Percentiles rank a stretch among this genome's conserved stretches.
Conservation (phyloP, 2,113 vertebrate genomes). For the Hystrix brachyura region DNA sequence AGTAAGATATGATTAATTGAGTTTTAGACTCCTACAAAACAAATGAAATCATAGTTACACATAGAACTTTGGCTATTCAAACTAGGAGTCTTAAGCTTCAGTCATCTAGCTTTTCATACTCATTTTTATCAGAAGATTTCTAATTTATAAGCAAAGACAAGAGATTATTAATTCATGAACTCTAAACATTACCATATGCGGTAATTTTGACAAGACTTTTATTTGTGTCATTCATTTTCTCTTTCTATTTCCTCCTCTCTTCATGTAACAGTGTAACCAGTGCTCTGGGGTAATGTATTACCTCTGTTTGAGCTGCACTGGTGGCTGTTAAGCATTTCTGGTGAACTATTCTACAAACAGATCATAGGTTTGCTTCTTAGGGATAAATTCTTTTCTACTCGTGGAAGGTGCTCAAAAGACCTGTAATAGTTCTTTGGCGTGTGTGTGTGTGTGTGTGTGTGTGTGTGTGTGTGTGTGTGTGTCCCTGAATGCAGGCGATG, state of each 20-base stretch:
- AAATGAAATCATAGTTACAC: conserved; percentile 9
- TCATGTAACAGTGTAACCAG: not conserved
- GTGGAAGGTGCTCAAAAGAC: not conserved
- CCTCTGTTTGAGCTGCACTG: not conserved
- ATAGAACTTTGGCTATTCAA: not conserved
- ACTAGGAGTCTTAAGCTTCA: not conserved
- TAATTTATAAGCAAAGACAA: conserved; percentile 62
- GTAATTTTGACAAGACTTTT: conserved; percentile 30
- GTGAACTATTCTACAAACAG: not conserved
- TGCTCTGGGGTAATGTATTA: not conserved
- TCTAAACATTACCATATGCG: conserved; percentile 15
- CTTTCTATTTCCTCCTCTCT: not conserved
- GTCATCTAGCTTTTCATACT: conserved; percentile 5
- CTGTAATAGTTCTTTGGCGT: not conserved
- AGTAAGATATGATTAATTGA: conserved; percentile 46
- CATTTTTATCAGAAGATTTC: conserved; percentile 42
- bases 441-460: not conserved
- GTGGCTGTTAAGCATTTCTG: not conserved
- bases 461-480: not conserved
- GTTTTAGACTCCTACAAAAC: conserved; percentile 19
- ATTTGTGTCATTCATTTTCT: conserved; percentile 38
- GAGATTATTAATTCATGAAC: conserved; percentile 64
- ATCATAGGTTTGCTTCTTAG: not conserved
- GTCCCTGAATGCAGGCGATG: not conserved
- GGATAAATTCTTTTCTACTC: not conserved